Evolutionary conservation across 2,113 vertebrate species (phyloP).

Genomic region (Pachypanchax playfairii): DNA sequence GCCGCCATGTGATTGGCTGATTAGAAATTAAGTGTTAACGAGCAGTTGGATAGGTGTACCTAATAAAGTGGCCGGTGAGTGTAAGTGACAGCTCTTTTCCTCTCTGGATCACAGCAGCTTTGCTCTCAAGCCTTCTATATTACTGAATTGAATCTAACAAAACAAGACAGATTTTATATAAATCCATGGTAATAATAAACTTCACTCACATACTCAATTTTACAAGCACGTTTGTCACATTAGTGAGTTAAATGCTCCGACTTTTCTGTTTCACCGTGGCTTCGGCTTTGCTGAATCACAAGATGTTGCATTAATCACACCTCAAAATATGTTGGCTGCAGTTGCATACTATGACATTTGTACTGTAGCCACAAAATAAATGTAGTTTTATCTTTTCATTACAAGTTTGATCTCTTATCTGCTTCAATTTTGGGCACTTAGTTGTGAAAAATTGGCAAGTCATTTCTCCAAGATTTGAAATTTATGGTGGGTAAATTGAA

Average conservation of each 20-base stretch:
- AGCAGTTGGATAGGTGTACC: no score
- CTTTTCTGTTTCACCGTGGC: not conserved
- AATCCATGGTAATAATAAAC: constrained; percentile 2
- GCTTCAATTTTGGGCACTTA: constrained; percentile 51
- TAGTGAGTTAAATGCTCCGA: not conserved
- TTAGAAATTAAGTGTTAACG: no score
- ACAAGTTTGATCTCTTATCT: constrained; percentile 38
- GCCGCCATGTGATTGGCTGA: no score
- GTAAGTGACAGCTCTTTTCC: constrained; percentile 8
- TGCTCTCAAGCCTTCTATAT: not conserved
- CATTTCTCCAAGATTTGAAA: constrained; percentile 67
- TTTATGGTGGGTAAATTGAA: constrained; percentile 74
- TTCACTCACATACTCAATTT: not conserved
- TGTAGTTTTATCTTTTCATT: constrained; percentile 22
- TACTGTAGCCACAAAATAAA: constrained; percentile 17
- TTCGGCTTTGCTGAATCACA: not conserved
- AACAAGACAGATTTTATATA: constrained; percentile 4
- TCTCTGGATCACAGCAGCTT: not conserved
- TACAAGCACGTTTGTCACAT: not conserved
- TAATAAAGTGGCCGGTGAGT: no score
- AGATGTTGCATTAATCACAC: constrained; percentile 3
- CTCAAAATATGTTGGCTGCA: not conserved
- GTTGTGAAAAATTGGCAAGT: constrained; percentile 59
- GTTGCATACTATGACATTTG: constrained; percentile 1
- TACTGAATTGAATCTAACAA: constrained; percentile 8